phyloP scores from a whole-genome alignment of 1,140 invertebrate genomes.

The Drosophila orosa region DNA sequence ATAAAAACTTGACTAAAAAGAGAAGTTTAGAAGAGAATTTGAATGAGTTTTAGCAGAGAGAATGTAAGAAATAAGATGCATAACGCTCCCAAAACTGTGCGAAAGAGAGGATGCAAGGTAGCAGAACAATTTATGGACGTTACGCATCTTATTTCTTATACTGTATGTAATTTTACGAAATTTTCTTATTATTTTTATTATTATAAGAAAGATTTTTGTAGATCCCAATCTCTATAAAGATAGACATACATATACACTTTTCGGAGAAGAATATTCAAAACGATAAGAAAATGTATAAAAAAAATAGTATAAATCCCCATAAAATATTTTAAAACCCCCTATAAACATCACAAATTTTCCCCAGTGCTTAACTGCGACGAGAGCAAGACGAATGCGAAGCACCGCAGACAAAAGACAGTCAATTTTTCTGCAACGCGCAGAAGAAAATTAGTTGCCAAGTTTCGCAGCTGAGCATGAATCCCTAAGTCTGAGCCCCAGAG shows the following conservation, averaged over 20 bases:
- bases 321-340: background rate
- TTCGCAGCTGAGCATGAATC: conserved; percentile 19
- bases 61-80: background rate
- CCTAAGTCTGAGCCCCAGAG: conserved; percentile 14
- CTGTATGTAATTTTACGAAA: background rate
- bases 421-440: conserved; percentile 81
- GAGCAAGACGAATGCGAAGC: conserved; percentile 50
- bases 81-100: no score
- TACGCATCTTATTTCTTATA: background rate
- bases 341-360: background rate
- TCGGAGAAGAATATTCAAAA: no score
- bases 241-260: no score
- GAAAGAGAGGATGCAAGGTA: no score
- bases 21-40: background rate
- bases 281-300: no score
- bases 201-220: background rate
- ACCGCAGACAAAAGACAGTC: conserved; percentile 71
- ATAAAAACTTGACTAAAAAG: background rate
- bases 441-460: conserved; percentile 75
- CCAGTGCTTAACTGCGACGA: conserved; percentile 23
- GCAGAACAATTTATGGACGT: no score
- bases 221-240: no score
- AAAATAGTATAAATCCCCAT: background rate
- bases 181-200: background rate
- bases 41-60: no score